Conservation (phyloP, 2,888 invertebrate species). For the Eupithecia tripunctaria region DNA sequence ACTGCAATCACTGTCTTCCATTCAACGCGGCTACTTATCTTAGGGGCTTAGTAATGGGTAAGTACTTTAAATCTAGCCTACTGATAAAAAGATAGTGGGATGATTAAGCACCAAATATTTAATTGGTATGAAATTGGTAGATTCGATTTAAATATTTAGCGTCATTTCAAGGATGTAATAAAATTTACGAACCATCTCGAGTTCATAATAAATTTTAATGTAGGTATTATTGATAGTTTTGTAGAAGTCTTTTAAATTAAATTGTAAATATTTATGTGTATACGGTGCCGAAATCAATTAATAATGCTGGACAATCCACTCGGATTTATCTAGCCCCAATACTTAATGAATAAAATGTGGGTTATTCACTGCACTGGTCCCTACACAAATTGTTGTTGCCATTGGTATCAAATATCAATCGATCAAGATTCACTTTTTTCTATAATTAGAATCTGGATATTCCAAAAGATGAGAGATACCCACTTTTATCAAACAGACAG, state of each 20-base stretch:
- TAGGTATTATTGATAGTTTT: no score
- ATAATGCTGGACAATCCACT: no score
- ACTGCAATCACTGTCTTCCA: slow-evolving; percentile 44
- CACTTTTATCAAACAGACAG: slow-evolving; percentile 8
- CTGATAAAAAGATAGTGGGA: slow-evolving; percentile 25
- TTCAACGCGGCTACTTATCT: slow-evolving; percentile 43
- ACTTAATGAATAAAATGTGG: no score
- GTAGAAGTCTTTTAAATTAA: no score
- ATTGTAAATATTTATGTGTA: no score
- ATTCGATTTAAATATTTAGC: neutral
- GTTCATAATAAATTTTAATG: neutral
- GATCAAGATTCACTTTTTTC: neutral
- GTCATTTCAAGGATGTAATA: neutral
- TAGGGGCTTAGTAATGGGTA: slow-evolving; percentile 34
- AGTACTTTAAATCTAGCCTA: slow-evolving; percentile 34
- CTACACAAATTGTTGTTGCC: no score
- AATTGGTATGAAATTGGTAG: neutral
- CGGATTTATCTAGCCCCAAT: no score
- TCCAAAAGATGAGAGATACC: slow-evolving; percentile 1
- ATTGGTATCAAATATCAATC: neutral
- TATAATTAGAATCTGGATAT: slow-evolving; percentile 8
- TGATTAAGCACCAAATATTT: neutral
- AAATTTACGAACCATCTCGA: neutral
- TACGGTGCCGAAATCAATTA: no score
- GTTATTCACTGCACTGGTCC: neutral